These are phyloP conservation scores for Pangasius mekongensis DNA, from an alignment of 2,797 vertebrate species.

Conservation along the genomic window DNA sequence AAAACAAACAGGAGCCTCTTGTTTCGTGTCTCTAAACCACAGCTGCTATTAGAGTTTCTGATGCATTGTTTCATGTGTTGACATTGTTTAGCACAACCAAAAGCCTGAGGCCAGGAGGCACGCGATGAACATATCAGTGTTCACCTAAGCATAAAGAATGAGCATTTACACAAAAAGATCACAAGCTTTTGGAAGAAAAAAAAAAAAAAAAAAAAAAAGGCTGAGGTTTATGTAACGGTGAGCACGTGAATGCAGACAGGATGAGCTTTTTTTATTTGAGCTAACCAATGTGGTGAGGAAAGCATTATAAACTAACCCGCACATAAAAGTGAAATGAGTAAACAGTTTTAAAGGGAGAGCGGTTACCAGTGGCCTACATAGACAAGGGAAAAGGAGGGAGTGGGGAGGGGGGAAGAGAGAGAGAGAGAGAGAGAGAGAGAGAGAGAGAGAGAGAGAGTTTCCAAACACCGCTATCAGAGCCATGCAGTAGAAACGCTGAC, in stretches of 20 bases:
- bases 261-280: conserved; percentile 59
- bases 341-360: conserved; percentile 64
- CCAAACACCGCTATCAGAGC: neutral
- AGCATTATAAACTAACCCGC: conserved; percentile 58
- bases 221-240: conserved; percentile 56
- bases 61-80: conserved; percentile 35
- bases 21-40: conserved; percentile 14
- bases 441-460: neutral
- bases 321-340: conserved; percentile 58
- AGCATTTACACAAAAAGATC: conserved; percentile 38
- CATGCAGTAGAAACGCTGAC: conserved; percentile 10
- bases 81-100: conserved; percentile 12
- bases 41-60: conserved; percentile 15
- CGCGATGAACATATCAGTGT: neutral
- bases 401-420: neutral
- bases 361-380: conserved; percentile 55
- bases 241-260: conserved; percentile 61
- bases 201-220: conserved; percentile 36
- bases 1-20: conserved; percentile 7
- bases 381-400: conserved; percentile 35
- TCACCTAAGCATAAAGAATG: conserved; percentile 33
- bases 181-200: conserved; percentile 20
- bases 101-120: conserved; percentile 29
- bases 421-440: neutral
- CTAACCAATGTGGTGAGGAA: conserved; percentile 58